Evolutionary conservation across 2,888 invertebrate species (phyloP), one percentile per base, ranked within the genome.

Genomic region (Callyntrura sp.): DNA sequence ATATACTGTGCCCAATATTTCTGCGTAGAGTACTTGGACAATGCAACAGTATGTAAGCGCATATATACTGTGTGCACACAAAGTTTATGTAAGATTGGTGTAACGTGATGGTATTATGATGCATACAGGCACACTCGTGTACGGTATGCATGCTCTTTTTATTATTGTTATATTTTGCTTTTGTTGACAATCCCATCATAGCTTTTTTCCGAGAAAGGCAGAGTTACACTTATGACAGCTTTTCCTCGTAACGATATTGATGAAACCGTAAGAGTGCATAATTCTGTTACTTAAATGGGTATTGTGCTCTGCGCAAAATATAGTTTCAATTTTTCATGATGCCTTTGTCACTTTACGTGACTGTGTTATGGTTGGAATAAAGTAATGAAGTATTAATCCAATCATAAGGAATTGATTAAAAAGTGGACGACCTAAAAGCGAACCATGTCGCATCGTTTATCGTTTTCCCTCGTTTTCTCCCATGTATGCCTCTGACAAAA

Each of bases 351-450:
- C 4, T 60, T 5, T 60, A 60, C 20, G 3, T 20, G 4, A 8
- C 20, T 65, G 65, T 11, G 60, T 25, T 4, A 12, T 65, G 11
- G n/a, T 12, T 28, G 65, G 28, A 65, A 28, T 65, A 65, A 28
- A 25, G 11, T 8, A 65, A 28, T 65, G 65, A 65, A 65, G 11
- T 28, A 65, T 65, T 65, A 65, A 65, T 28, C 28, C 65, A 65
- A 65, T 65, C 65, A 65, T 65, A n/a, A 65, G 28, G 65, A 65
- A 65, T 65, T 65, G 65, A 65, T 65, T 65, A 65, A 65, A 62
- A 65, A 65, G 11, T 4, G 25, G 65, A 25, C 1, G n/a, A 65
- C 25, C 1, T 25, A 65, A 2, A 23, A 60, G 55, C 6, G 55
- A 12, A 55, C 5, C 1, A 23, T 8, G 60, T 3, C 5, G 23